These are phyloP conservation scores for Auanema sp. DNA, from an alignment of 2,888 invertebrate species.

Conservation along the genomic window DNA sequence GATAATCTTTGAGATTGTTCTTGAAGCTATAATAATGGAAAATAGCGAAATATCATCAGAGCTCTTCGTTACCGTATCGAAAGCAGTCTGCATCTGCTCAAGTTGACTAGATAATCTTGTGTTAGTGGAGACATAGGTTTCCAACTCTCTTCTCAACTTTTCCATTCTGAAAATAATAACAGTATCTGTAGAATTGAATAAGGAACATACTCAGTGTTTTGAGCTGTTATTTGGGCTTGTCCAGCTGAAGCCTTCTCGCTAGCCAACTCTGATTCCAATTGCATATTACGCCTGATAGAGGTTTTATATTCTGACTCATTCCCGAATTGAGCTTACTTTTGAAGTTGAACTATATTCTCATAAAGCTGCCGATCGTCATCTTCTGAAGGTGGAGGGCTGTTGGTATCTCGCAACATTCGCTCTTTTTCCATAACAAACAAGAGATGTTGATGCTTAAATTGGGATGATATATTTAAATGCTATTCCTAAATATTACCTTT, in stretches of 20 bases:
- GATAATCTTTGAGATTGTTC: conserved; percentile 29
- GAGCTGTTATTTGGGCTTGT: conserved; percentile 31
- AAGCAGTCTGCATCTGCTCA: conserved; percentile 29
- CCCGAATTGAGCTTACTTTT: conserved; percentile 16
- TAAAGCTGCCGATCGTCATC: conserved; percentile 27
- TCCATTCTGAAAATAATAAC: conserved; percentile 8
- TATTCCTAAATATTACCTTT: neutral
- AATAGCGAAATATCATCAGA: neutral
- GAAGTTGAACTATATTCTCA: conserved; percentile 27
- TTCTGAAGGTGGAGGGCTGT: conserved; percentile 4
- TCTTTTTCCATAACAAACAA: conserved; percentile 14
- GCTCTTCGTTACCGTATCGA: conserved; percentile 15
- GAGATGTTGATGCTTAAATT: conserved; percentile 14
- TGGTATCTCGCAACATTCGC: neutral
- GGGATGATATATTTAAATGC: neutral
- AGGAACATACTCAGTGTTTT: conserved; percentile 29
- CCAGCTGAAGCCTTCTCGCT: conserved; percentile 30
- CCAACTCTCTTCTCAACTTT: conserved; percentile 22
- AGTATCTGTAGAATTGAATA: too few relatives aligned
- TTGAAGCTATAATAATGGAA: conserved; percentile 25
- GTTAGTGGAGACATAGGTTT: conserved; percentile 26
- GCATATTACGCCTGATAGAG: conserved; percentile 27
- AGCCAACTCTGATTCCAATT: conserved; percentile 40
- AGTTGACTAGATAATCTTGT: conserved; percentile 25
- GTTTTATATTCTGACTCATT: neutral